Conservation (phyloP, 2,797 vertebrate genomes). For the Betta splendens region DNA sequence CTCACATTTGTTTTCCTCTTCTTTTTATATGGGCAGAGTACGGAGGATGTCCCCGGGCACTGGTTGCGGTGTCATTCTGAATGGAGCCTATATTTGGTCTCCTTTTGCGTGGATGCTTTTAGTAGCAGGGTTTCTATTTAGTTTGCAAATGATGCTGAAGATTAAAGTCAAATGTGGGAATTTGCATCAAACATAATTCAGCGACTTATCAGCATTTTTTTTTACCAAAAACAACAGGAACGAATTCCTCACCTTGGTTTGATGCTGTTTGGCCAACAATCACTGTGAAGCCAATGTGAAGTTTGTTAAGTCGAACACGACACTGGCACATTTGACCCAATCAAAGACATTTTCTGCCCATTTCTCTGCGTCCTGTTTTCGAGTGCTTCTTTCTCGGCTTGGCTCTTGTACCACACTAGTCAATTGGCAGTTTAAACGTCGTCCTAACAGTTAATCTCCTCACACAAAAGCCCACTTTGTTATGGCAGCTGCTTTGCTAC, state of each 20-base stretch:
- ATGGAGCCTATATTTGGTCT: constrained; percentile 53
- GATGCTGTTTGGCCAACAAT: too few relatives aligned
- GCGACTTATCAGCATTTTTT: too few relatives aligned
- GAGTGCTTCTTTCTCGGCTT: constrained; percentile 48
- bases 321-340: constrained; percentile 1
- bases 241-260: too few relatives aligned
- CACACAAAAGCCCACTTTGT: constrained; percentile 78
- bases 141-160: background rate
- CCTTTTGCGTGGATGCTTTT: constrained; percentile 19
- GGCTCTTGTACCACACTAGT: constrained; percentile 53
- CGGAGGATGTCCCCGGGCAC: constrained; percentile 25
- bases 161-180: too few relatives aligned
- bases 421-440: constrained; percentile 64
- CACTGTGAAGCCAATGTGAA: background rate
- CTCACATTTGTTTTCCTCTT: constrained; percentile 11
- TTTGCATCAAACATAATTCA: too few relatives aligned
- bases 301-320: background rate
- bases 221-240: too few relatives aligned
- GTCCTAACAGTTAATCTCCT: constrained; percentile 77
- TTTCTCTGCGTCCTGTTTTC: constrained; percentile 28
- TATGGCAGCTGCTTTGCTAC: constrained; percentile 70
- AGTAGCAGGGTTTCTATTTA: constrained; percentile 14
- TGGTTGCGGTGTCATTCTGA: constrained; percentile 32
- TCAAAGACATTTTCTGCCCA: constrained; percentile 19
- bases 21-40: constrained; percentile 3